A percentile compares a stretch with the other conserved stretches of the same genome.
Conservation (phyloP, 2,888 invertebrate species). For the Mechanitis mazaeus region DNA sequence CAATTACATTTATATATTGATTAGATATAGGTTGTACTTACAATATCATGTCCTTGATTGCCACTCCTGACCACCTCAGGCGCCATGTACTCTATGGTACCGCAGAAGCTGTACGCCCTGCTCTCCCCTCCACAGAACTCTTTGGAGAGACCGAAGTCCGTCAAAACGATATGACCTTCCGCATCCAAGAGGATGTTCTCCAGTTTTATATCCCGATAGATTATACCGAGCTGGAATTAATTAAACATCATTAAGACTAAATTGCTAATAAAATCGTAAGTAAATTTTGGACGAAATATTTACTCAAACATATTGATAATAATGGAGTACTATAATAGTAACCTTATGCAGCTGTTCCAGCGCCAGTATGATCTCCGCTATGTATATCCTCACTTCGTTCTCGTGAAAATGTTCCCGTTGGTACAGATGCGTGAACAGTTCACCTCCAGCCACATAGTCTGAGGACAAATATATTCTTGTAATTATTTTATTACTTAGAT, state of each 20-base stretch:
- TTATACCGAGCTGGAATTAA: slow-evolving; percentile 90
- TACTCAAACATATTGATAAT: too few species aligned
- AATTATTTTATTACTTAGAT: too few species aligned
- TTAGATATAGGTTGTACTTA: slow-evolving; percentile 73
- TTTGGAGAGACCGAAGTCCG: slow-evolving; percentile 98
- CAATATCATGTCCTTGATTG: slow-evolving; percentile 94
- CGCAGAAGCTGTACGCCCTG: slow-evolving; percentile 97
- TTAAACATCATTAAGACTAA: not conserved
- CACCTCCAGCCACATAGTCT: slow-evolving; percentile 99
- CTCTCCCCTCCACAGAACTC: slow-evolving; percentile 87
- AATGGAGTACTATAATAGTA: slow-evolving; percentile 35
- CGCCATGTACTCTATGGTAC: slow-evolving; percentile 99
- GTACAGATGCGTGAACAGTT: slow-evolving; percentile 97
- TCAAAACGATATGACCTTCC: slow-evolving; percentile 95
- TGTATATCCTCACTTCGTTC: slow-evolving; percentile 92
- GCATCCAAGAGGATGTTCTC: slow-evolving; percentile 97
- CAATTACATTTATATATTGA: too few species aligned
- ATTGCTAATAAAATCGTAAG: too few species aligned
- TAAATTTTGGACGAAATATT: too few species aligned
- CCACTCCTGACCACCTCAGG: slow-evolving; percentile 91
- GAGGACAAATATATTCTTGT: slow-evolving; percentile 34
- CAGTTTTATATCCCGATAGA: slow-evolving; percentile 97
- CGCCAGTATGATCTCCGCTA: slow-evolving; percentile 96
- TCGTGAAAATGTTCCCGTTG: slow-evolving; percentile 95
- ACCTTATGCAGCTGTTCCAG: slow-evolving; percentile 96